Evolutionary conservation across 2,888 invertebrate species (phyloP).

Genomic region (Danaus chrysippus): DNA sequence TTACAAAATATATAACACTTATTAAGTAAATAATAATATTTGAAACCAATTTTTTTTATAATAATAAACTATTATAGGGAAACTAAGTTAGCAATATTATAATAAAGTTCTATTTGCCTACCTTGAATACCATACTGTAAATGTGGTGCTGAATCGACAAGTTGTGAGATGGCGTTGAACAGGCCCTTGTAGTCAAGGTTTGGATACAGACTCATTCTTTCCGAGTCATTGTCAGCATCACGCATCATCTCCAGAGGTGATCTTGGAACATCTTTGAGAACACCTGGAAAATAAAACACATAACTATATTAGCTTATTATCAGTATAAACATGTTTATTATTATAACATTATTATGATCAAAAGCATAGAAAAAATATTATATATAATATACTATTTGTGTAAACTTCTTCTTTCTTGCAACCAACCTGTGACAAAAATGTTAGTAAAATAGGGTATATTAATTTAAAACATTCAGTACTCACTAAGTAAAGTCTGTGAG

Average conservation of each 20-base stretch:
- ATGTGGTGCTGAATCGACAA: slow-evolving; percentile 95
- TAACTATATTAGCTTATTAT: background rate
- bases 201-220: slow-evolving; percentile 94
- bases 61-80: slow-evolving; percentile 9
- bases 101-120: slow-evolving; percentile 44
- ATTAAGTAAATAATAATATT: no score
- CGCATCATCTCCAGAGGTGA: slow-evolving; percentile 95
- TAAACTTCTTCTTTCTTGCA: background rate
- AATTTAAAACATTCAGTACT: slow-evolving; percentile 51
- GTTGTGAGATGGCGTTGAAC: slow-evolving; percentile 92
- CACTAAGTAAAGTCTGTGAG: slow-evolving; percentile 97
- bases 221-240: slow-evolving; percentile 90
- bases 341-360: no score
- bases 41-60: no score
- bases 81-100: background rate
- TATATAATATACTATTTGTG: no score
- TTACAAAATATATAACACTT: no score
- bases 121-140: slow-evolving; percentile 93
- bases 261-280: slow-evolving; percentile 97
- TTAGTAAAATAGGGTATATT: background rate
- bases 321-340: no score
- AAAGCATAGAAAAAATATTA: no score
- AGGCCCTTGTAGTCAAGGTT: slow-evolving; percentile 98
- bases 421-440: background rate
- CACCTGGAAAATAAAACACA: slow-evolving; percentile 79